phyloP scores from a whole-genome alignment of 2,888 invertebrate genomes.

The Dromius quadrimaculatus region DNA sequence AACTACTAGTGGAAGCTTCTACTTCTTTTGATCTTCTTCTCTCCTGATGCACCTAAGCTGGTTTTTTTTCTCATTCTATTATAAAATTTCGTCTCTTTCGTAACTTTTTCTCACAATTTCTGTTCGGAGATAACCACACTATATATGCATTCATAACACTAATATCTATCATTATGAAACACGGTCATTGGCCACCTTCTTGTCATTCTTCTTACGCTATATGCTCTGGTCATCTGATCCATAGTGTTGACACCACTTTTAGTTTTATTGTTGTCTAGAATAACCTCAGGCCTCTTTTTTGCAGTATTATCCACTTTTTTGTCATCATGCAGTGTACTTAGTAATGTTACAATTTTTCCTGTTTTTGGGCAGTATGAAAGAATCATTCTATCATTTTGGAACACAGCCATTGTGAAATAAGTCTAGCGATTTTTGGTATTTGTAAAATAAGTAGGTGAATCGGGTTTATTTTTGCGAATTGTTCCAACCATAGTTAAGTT shows the following conservation, averaged over 20 bases:
- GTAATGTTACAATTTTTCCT: constrained; percentile 42
- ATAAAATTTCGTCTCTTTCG: no score
- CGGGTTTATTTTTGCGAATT: not conserved
- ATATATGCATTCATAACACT: not conserved
- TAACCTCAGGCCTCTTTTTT: constrained; percentile 39
- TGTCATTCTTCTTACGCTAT: not conserved
- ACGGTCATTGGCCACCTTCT: not conserved
- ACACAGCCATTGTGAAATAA: constrained; percentile 6
- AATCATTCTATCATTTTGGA: constrained; percentile 15
- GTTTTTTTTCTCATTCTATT: no score
- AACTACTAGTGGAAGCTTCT: no score
- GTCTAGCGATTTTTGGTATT: not conserved
- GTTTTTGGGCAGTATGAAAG: constrained; percentile 39
- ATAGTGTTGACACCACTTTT: constrained; percentile 3
- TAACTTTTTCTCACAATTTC: no score
- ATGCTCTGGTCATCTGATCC: not conserved
- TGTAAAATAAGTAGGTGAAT: not conserved
- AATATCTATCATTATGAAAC: not conserved
- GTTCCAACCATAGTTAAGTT: constrained; percentile 3
- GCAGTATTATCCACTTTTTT: constrained; percentile 24
- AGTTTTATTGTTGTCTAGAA: constrained; percentile 44
- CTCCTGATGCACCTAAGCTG: no score
- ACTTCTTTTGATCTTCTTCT: no score
- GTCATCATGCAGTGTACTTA: constrained; percentile 31
- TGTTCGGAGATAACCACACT: no score